Conservation (phyloP, 2,113 vertebrate genomes). For the Lamprotornis superbus region DNA sequence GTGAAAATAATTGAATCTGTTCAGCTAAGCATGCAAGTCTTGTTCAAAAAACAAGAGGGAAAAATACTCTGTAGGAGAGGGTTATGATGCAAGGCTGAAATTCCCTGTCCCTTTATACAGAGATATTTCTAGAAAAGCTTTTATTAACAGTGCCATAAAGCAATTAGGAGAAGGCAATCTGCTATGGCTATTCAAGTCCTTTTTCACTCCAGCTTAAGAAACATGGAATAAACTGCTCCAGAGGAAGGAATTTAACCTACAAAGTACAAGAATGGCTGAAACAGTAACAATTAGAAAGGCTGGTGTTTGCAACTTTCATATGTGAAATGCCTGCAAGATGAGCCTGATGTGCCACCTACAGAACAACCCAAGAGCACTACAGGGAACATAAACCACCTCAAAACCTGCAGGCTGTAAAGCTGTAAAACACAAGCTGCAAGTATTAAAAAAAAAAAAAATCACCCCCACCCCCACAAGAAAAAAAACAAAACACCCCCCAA, state of each 20-base stretch:
- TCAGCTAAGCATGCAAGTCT: conserved; percentile 24
- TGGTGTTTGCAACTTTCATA: background rate
- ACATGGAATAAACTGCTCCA: background rate
- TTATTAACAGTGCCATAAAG: background rate
- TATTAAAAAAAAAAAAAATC: background rate
- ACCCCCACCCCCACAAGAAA: rapidly evolving
- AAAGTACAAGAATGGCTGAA: background rate
- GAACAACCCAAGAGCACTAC: background rate
- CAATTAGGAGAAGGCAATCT: background rate
- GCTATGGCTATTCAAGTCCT: background rate
- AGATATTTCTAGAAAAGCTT: background rate
- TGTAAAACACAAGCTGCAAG: background rate
- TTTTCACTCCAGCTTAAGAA: background rate
- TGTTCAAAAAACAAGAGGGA: background rate
- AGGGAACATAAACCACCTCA: background rate
- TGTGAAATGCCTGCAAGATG: background rate
- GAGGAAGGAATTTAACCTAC: background rate
- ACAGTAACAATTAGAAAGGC: background rate
- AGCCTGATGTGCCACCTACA: background rate
- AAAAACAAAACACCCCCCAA: no score
- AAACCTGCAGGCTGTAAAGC: background rate
- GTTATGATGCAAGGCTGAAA: background rate
- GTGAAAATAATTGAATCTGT: conserved; percentile 32
- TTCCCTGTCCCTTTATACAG: background rate
- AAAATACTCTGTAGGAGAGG: background rate